A percentile compares a stretch with the other conserved stretches of the same genome.
Evolutionary conservation across 2,797 vertebrate species (phyloP).

Genomic region (Hozukius guyotensis): DNA sequence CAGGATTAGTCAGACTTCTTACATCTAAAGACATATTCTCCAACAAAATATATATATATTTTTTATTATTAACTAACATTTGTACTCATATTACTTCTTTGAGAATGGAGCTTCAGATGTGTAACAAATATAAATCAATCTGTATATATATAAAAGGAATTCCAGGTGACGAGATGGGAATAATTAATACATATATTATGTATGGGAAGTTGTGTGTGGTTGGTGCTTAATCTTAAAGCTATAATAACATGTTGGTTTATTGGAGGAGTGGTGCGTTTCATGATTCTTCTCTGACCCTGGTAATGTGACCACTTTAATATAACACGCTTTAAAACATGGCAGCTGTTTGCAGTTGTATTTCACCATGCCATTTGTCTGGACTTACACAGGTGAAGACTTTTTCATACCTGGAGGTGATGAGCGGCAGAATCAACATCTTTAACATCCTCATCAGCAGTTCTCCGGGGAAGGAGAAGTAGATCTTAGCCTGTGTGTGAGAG

Average conservation of each 20-base stretch:
- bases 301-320: background rate
- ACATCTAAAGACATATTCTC: background rate
- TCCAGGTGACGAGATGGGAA: background rate
- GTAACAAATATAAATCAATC: background rate
- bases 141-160: background rate
- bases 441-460: constrained; percentile 93
- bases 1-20: background rate
- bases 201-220: background rate
- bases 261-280: background rate
- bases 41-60: background rate
- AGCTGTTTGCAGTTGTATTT: background rate
- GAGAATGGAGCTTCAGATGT: background rate
- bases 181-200: background rate
- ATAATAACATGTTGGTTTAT: background rate
- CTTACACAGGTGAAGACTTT: background rate
- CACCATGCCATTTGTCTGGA: background rate
- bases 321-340: background rate
- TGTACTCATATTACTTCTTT: background rate
- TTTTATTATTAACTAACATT: background rate
- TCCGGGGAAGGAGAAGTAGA: constrained; percentile 91
- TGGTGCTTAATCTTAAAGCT: background rate
- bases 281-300: background rate
- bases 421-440: constrained; percentile 92
- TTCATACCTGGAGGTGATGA: constrained; percentile 91
- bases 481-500: constrained; percentile 84